Evolutionary conservation across 2,888 invertebrate species (phyloP).

Genomic region (Nomada ferruginata): DNA sequence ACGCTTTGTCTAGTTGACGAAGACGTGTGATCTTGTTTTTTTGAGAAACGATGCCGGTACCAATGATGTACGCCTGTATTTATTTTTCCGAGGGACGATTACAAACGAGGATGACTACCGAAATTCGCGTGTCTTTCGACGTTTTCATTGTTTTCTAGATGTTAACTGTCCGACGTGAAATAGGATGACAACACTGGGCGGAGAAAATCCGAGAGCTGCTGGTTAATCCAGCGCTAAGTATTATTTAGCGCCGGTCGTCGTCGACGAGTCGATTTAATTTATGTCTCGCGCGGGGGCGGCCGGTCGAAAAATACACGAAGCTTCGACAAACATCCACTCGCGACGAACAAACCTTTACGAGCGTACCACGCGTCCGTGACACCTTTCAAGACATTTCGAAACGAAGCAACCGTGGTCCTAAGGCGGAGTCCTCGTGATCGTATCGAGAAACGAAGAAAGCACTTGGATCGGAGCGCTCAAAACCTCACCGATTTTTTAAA

Average conservation of each 20-base stretch:
- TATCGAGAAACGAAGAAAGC: background rate
- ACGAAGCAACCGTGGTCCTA: background rate
- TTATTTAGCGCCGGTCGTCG: slow-evolving; percentile 76
- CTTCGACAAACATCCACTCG: slow-evolving; percentile 68
- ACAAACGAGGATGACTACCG: slow-evolving; percentile 7
- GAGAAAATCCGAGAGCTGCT: slow-evolving; percentile 63
- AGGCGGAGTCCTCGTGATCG: background rate
- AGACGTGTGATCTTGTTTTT: background rate
- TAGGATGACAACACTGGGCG: slow-evolving; percentile 52
- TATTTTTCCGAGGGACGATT: slow-evolving; percentile 22
- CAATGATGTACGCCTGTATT: slow-evolving; percentile 12
- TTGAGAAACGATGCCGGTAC: no score
- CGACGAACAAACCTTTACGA: slow-evolving; percentile 71
- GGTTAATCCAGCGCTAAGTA: slow-evolving; percentile 77
- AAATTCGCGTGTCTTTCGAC: slow-evolving; percentile 26
- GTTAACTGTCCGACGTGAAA: slow-evolving; percentile 56
- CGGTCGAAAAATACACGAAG: slow-evolving; percentile 67
- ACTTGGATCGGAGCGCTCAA: background rate
- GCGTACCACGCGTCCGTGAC: slow-evolving; percentile 55
- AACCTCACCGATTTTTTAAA: no score
- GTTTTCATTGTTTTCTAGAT: slow-evolving; percentile 44
- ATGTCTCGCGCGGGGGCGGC: slow-evolving; percentile 65
- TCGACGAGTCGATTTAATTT: slow-evolving; percentile 80
- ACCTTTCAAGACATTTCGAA: slow-evolving; percentile 77
- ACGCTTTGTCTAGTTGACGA: background rate